Evolutionary conservation across 2,888 invertebrate genomes (phyloP), one percentile per base, ranked within the genome.

Genomic region (Torymus auratus): DNA sequence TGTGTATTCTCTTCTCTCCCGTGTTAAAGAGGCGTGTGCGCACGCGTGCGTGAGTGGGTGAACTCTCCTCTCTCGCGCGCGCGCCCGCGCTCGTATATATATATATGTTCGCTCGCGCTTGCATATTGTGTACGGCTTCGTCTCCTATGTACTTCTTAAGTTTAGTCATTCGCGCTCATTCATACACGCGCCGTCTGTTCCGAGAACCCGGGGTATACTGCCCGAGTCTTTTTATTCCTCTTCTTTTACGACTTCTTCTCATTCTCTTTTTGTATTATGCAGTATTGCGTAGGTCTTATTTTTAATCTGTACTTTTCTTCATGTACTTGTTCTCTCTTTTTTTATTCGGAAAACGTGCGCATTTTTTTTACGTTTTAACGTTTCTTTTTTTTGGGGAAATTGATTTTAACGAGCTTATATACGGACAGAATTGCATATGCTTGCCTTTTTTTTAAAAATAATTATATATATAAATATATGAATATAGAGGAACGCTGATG

Each of bases 341-440:
- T 41, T 41, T 41, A 41, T 41, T 41, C 41, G 41, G 41, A 7
- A 41, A 41, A 41, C 41, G 41, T 41, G 41, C 41, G 41, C 41
- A 41, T 41, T 41, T 28, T 28, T 5, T 7, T 0, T 28, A 0
- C 3, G 7, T 41, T 41, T 41, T n/a, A n/a, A n/a, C n/a, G n/a
- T 41, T 41, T 5, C 3, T 28, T 28, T 41, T 41, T 41, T 41
- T 4, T 7, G 0, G n/a, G 20, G 12, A 70, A 68, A 69, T 74
- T 74, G 12, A 56, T 79, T 75, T 74, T 53, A 69, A 65, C 41
- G 75, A 75, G 80, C 65, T 74, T 80, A 80, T 80, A 80, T 53
- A 61, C 61, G 41, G 5, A 41, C 41, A 41, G 41, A 41, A 41
- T 41, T 41, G 41, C 41, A 41, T 41, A 7, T 41, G 41, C 41